These are phyloP conservation scores for Papilio polyxenes DNA, from an alignment of 1,140 invertebrate genomes.

Conservation along the genomic window DNA sequence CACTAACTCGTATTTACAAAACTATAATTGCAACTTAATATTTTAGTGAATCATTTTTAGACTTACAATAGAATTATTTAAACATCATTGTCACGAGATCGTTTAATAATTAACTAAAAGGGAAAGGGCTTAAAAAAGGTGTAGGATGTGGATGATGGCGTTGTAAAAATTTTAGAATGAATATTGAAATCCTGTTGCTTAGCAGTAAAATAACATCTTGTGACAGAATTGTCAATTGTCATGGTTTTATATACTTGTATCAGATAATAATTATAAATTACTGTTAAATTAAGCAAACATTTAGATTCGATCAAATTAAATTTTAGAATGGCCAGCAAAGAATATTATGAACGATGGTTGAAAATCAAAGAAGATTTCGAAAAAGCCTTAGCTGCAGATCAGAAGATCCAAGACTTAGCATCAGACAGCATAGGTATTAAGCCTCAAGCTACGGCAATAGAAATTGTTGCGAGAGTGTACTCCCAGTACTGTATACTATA, in stretches of 20 bases:
- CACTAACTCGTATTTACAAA: too few species aligned
- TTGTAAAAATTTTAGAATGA: too few species aligned
- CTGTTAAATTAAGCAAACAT: not conserved
- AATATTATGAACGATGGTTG: slow-evolving; percentile 68
- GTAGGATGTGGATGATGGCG: too few species aligned
- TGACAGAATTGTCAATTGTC: slow-evolving; percentile 15
- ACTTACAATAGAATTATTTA: too few species aligned
- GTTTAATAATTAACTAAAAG: not conserved
- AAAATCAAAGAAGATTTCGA: slow-evolving; percentile 66
- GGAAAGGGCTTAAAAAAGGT: too few species aligned
- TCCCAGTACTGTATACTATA: slow-evolving; percentile 69
- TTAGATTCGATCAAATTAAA: not conserved
- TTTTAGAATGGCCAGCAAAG: slow-evolving; percentile 65
- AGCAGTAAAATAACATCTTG: not conserved
- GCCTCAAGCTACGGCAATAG: slow-evolving; percentile 68
- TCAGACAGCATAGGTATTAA: slow-evolving; percentile 58
- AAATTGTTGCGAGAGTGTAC: slow-evolving; percentile 67
- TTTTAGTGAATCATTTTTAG: too few species aligned
- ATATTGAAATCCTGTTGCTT: too few species aligned
- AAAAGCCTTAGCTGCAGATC: slow-evolving; percentile 57
- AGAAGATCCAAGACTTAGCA: slow-evolving; percentile 60
- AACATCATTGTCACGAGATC: too few species aligned
- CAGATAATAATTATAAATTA: not conserved
- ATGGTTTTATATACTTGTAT: not conserved
- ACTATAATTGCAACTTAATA: too few species aligned